Percentiles rank a stretch among this genome's conserved stretches.
Evolutionary conservation across 2,113 vertebrate genomes (phyloP).

Genomic region (Triplophysa rosa): DNA sequence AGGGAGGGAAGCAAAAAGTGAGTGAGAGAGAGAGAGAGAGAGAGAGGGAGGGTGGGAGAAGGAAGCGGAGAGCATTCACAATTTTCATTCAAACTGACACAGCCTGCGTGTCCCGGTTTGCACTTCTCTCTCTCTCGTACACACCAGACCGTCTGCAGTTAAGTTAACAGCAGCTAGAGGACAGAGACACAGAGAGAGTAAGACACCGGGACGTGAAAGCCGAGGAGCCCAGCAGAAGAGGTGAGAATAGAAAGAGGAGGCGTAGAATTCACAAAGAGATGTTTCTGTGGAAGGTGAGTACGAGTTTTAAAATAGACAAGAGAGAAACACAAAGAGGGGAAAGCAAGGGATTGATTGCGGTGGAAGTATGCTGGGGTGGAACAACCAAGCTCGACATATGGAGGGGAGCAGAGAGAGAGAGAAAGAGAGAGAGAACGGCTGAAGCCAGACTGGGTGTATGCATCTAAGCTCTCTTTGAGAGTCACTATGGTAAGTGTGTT

Average conservation of each 20-base stretch:
- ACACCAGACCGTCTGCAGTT: conserved; percentile 67
- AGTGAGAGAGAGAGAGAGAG: conserved; percentile 43
- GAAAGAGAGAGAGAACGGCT: conserved; percentile 52
- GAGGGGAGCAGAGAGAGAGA: conserved; percentile 28
- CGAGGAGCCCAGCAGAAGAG: conserved; percentile 36
- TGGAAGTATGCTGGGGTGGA: conserved; percentile 57
- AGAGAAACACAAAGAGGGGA: conserved; percentile 29
- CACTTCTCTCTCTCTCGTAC: conserved; percentile 62
- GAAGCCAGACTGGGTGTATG: conserved; percentile 60
- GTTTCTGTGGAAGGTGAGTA: conserved; percentile 46
- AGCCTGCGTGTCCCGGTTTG: conserved; percentile 72
- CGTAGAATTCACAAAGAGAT: conserved; percentile 40
- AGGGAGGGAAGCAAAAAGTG: conserved; percentile 45
- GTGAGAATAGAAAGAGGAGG: conserved; percentile 47
- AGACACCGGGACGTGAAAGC: conserved; percentile 25
- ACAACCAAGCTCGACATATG: conserved; percentile 46
- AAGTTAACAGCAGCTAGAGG: conserved; percentile 63
- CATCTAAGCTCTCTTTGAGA: conserved; percentile 42
- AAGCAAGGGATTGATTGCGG: conserved; percentile 38
- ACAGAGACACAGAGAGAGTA: conserved; percentile 48
- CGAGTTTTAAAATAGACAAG: conserved; percentile 56
- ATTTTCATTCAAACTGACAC: conserved; percentile 77
- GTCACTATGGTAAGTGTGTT: conserved; percentile 50
- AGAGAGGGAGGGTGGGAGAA: conserved; percentile 51
- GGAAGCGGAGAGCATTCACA: conserved; percentile 68